Base-by-base conservation (phyloP, 2,888 invertebrate species). In the Nematopogon swammerdamellus region DNA sequence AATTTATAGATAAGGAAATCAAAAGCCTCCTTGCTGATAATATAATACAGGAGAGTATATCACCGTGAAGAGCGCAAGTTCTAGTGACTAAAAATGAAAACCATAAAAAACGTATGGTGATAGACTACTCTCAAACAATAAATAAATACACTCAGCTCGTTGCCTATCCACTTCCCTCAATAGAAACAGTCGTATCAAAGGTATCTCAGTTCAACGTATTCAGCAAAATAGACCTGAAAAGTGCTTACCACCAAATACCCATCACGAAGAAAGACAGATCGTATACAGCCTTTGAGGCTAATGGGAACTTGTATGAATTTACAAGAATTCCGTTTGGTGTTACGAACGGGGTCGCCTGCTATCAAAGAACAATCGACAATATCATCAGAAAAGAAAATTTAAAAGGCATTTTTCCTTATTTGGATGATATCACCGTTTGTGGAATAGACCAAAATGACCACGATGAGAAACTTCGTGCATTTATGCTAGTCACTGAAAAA, bases 281-380 rank as follows among this genome's bases (percentile, higher is more conserved):
- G n/a, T 56, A 51, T 45, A 55, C 54, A 16, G 53, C 47, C 19
- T 57, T 56, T 49, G 53, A 54, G 44, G 52, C 48, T 17, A 47
- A 45, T 47, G 49, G 52, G 10, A 20, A 49, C 5, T 49, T 52
- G 10, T 52, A 48, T 51, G 53, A 56, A 47, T 55, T 54, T 50
- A 20, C 19, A 17, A 46, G 49, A 43, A 48, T 54, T 3, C 42
- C 48, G 17, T 47, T 50, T 44, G 25, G 36, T 43, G 48, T 43
- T 25, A 43, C 48, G 11, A 18, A 19, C 14, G 45, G 18, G 14
- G 19, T 18, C 6, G 20, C 50, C 6, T 19, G 25, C 36, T 49
- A 42, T 18, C 48, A 50, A 44, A 8, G 50, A 16, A 19, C 25
- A 25, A 50, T 50, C 25, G 44, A 49, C 43, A 18, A 4, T 25